Base-by-base conservation (phyloP, 1,140 invertebrate genomes). In the Hypothenemus hampei region DNA sequence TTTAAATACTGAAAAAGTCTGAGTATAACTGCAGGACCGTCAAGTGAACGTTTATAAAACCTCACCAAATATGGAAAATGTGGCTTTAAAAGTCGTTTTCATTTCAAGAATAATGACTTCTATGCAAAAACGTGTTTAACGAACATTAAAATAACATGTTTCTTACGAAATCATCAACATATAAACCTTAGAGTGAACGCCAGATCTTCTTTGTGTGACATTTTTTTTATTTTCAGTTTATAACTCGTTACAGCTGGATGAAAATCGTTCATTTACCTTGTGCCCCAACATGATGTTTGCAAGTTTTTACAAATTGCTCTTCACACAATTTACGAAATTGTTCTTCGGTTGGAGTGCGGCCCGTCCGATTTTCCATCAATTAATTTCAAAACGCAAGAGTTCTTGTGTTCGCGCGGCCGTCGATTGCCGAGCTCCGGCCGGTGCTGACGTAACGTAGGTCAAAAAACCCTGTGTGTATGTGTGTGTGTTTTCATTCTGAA, bases 401-500 rank as follows among this genome's bases (percentile, higher is more conserved):
- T 31, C 13, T 13, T 13, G 26, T 3, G 26, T 31, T 31, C 26
- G 13, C 26, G 10, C 26, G 1, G 26, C 13, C 13, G 8, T 31
- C 13, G 8, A 31, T 31, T 31, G 26, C 13, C 26, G 2, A 13
- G 23, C 19, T 43, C 21, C 40, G 40, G 40, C 21, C 21, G 7
- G 40, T 43, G 7, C 19, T 3, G 8, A 6, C 11, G 18, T 43
- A 43, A 20, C 40, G 40, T 23, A 43, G 40, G 40, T 22, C 21
- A 21, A 43, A 37, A 23, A 43, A 43, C 40, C 18, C 36, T 10
- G 13, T 19, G 20, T 43, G 19, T 43, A 11, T 43, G 11, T 37
- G 35, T 37, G 16, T 37, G 11, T 15, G 8, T 37, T 37, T 15
- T 37, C 35, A 8, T 37, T 16, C 35, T n/a, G n/a, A n/a, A n/a